phyloP scores from a whole-genome alignment of 2,797 vertebrate species.

The Lagodon rhomboides region DNA sequence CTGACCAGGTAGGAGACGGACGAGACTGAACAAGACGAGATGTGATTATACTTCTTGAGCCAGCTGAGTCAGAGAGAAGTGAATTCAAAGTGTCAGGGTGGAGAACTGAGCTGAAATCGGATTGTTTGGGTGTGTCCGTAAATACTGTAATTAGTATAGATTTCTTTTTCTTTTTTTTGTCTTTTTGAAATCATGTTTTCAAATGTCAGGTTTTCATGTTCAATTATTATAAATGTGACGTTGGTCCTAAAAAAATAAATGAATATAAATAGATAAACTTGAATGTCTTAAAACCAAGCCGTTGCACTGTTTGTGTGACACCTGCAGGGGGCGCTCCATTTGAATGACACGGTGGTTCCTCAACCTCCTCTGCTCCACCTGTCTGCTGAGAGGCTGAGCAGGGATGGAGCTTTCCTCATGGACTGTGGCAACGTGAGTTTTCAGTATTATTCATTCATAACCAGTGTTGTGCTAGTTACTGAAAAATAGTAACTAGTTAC shows the following conservation, averaged over 20 bases:
- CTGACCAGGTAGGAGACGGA: conserved; percentile 89
- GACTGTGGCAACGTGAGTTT: conserved; percentile 92
- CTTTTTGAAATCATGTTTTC: neutral
- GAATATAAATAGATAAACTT: neutral
- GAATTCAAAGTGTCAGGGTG: neutral
- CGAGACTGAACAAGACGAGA: neutral
- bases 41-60: neutral
- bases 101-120: neutral
- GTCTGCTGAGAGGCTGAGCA: conserved; percentile 91
- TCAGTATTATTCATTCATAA: neutral
- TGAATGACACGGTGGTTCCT: conserved; percentile 92
- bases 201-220: neutral
- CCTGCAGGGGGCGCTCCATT: conserved; percentile 92
- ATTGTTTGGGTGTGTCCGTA: neutral
- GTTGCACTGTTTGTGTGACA: neutral
- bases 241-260: neutral
- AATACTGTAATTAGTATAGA: no score
- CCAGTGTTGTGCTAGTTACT: no score
- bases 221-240: neutral
- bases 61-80: neutral
- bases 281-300: neutral
- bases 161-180: no score
- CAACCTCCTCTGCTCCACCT: conserved; percentile 94
- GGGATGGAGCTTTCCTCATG: conserved; percentile 96
- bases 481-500: no score